A percentile compares a stretch with the other conserved stretches of the same genome.
phyloP scores from a whole-genome alignment of 2,888 invertebrate genomes.

The Tenthredo notha region DNA sequence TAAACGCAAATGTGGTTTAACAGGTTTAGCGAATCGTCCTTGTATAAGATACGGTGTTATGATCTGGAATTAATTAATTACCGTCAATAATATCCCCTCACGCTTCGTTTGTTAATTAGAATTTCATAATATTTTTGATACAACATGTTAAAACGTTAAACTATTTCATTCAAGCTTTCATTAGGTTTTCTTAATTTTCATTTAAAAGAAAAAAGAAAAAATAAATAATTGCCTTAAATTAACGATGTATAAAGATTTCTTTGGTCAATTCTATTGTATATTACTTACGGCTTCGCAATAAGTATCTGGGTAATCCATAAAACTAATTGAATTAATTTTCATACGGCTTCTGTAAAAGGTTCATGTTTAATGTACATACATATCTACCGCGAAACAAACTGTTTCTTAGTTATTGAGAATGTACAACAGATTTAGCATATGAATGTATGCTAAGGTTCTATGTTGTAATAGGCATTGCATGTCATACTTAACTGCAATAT shows the following conservation, averaged over 20 bases:
- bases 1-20: neutral
- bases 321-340: conserved; percentile 37
- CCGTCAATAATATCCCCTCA: neutral
- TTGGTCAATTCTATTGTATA: neutral
- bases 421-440: neutral
- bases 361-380: neutral
- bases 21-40: neutral
- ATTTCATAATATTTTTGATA: neutral
- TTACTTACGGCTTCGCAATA: conserved; percentile 15
- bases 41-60: neutral
- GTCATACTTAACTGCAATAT: neutral
- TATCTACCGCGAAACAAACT: neutral
- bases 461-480: neutral
- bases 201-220: neutral
- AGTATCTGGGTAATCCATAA: conserved; percentile 35
- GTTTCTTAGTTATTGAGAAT: neutral
- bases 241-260: neutral
- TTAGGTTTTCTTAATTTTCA: neutral
- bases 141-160: neutral
- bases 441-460: neutral
- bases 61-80: neutral
- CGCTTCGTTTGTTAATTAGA: neutral
- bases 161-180: neutral
- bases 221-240: neutral
- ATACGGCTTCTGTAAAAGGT: conserved; percentile 37